Conservation (phyloP, 2,888 invertebrate species). For the Coleophora deauratella region DNA sequence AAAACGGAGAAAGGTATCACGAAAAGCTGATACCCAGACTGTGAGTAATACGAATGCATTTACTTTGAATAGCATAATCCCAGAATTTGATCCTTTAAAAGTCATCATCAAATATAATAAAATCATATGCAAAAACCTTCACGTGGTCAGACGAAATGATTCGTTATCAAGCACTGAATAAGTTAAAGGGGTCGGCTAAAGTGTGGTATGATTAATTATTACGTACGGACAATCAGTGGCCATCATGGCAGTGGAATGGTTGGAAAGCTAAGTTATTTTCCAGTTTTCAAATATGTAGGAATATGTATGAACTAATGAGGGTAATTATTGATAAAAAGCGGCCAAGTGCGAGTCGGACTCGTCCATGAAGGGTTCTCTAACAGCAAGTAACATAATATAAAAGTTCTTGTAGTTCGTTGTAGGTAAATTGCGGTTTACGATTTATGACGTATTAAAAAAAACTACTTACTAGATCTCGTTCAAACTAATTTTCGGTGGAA, state of each 20-base stretch:
- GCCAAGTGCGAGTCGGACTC: no score
- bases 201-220: constrained; percentile 12
- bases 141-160: constrained; percentile 10
- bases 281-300: constrained; percentile 4
- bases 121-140: constrained; percentile 12
- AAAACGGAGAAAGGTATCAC: constrained; percentile 4
- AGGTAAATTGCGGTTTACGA: no score
- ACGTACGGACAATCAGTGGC: constrained; percentile 7
- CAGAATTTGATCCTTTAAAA: constrained; percentile 12
- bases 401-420: no score
- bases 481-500: no score
- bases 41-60: no score
- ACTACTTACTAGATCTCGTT: no score
- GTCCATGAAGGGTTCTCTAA: no score
- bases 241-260: constrained; percentile 1
- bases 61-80: constrained; percentile 10
- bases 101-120: constrained; percentile 11
- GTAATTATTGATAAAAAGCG: constrained; percentile 9
- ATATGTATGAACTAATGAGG: constrained; percentile 11
- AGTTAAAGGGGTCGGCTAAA: constrained; percentile 11
- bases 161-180: constrained; percentile 11
- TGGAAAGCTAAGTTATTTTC: background rate
- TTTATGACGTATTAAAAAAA: no score
- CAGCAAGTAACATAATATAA: no score
- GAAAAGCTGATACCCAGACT: constrained; percentile 11